These are phyloP conservation scores for Pseudopleuronectes americanus DNA, from an alignment of 2,797 vertebrate genomes.

Conservation along the genomic window DNA sequence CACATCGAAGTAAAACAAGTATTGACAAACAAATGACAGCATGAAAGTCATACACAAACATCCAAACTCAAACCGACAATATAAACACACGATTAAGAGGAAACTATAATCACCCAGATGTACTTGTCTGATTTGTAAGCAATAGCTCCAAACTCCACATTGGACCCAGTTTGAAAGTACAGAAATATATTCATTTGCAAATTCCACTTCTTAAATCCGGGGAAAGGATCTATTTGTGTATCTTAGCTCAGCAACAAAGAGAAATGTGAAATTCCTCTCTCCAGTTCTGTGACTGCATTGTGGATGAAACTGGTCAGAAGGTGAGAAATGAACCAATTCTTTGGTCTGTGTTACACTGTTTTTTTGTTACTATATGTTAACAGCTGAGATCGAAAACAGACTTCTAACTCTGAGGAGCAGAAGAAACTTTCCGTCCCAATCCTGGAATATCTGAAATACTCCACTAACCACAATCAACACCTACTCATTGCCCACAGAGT, in stretches of 20 bases:
- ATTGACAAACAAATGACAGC: constrained; percentile 7
- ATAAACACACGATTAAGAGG: background rate
- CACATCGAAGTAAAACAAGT: constrained; percentile 12
- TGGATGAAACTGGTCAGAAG: background rate
- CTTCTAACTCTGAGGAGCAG: background rate
- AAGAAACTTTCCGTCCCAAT: background rate
- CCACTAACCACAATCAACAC: constrained; percentile 13
- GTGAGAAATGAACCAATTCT: background rate
- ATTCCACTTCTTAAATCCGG: background rate
- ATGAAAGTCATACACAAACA: constrained; percentile 22
- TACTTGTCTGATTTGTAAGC: background rate
- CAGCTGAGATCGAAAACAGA: too few relatives aligned
- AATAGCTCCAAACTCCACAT: background rate
- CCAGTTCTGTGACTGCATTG: background rate
- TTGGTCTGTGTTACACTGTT: background rate
- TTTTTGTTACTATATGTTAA: too few relatives aligned
- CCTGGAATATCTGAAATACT: background rate
- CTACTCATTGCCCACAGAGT: background rate
- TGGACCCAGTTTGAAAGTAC: background rate
- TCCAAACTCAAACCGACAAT: constrained; percentile 15
- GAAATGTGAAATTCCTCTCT: background rate
- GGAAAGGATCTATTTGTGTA: background rate
- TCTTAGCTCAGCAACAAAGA: background rate
- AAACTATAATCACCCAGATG: background rate
- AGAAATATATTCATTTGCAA: background rate